These are phyloP conservation scores for Tiliqua scincoides DNA, from an alignment of 2,113 vertebrate genomes.

Conservation along the genomic window DNA sequence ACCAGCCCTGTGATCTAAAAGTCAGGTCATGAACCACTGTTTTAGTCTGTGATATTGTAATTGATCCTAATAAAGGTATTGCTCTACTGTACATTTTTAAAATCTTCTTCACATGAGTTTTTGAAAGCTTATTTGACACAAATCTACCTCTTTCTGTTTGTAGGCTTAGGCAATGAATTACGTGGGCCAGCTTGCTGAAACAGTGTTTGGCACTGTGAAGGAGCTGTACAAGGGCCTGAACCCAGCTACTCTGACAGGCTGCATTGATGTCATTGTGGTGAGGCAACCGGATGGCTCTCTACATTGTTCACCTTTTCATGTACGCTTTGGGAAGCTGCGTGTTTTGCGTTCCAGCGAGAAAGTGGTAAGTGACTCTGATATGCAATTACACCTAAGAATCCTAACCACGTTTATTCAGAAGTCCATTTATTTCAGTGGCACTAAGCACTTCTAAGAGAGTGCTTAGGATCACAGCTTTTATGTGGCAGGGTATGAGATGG, in stretches of 20 bases:
- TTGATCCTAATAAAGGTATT: no score
- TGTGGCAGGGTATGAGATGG: not conserved
- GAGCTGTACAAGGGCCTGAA: conserved; percentile 92
- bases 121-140: not conserved
- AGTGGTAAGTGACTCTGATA: conserved; percentile 80
- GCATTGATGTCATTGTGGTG: conserved; percentile 93
- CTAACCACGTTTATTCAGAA: not conserved
- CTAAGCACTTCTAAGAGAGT: not conserved
- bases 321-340: conserved; percentile 94
- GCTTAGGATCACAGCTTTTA: not conserved
- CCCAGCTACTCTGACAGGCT: conserved; percentile 88
- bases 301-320: conserved; percentile 92
- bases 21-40: no score
- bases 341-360: conserved; percentile 93
- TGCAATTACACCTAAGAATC: not conserved
- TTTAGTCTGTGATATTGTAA: no score
- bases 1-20: no score
- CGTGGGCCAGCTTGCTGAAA: conserved; percentile 91
- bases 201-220: conserved; percentile 87
- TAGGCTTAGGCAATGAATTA: conserved; percentile 92
- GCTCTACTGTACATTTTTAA: not conserved
- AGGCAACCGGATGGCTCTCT: conserved; percentile 89
- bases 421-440: no score
- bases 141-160: conserved; percentile 2
- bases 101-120: not conserved